These are phyloP conservation scores for Crotophaga sulcirostris DNA, from an alignment of 2,113 vertebrate genomes.

Conservation along the genomic window DNA sequence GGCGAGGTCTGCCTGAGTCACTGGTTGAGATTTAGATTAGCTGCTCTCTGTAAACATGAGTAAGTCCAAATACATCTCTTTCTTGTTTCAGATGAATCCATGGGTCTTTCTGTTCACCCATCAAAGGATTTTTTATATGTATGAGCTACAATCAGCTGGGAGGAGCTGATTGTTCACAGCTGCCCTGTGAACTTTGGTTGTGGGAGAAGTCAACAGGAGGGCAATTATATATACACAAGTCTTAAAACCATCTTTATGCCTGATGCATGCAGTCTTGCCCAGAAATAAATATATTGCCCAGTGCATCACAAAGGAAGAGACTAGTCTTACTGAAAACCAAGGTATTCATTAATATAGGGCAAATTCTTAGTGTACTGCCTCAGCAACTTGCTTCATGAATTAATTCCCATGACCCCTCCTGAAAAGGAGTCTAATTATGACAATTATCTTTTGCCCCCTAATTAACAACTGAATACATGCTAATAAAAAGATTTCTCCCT, in stretches of 20 bases:
- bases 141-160: not conserved
- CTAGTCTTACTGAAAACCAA: not conserved
- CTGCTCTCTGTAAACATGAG: slow-evolving; percentile 4
- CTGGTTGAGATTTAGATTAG: not conserved
- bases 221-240: not conserved
- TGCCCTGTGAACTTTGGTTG: not conserved
- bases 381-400: not conserved
- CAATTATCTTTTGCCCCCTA: not conserved
- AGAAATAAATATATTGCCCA: not conserved
- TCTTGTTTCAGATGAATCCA: not conserved
- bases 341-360: not conserved
- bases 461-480: not conserved
- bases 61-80: not conserved
- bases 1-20: not conserved
- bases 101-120: slow-evolving; percentile 21
- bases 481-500: not conserved
- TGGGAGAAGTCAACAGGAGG: not conserved
- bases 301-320: not conserved
- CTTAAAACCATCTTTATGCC: not conserved
- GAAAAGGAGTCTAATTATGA: not conserved
- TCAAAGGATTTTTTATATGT: slow-evolving; percentile 29
- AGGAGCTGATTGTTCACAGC: too few relatives aligned
- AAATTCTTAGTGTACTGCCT: not conserved
- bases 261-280: not conserved
- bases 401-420: not conserved